Conservation (phyloP, 2,797 vertebrate genomes). For the Betta splendens region DNA sequence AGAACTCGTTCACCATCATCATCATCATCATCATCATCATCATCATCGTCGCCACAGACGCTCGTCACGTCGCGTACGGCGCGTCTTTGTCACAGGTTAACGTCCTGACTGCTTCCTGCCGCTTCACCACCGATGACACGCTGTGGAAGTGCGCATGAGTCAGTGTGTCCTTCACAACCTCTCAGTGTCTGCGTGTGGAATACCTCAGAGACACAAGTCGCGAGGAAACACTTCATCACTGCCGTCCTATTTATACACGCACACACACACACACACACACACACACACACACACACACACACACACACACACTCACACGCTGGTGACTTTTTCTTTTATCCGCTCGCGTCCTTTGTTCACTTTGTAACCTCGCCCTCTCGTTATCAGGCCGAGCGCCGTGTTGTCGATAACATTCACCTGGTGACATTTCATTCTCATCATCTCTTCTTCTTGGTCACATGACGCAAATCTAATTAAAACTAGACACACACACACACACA, state of each 20-base stretch:
- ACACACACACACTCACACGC: constrained; percentile 6
- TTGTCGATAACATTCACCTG: constrained; percentile 54
- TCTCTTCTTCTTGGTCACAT: constrained; percentile 55
- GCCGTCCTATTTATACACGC: constrained; percentile 61
- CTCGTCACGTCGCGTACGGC: neutral
- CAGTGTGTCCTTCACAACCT: constrained; percentile 42
- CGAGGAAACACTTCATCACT: constrained; percentile 61
- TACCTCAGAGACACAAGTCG: constrained; percentile 58
- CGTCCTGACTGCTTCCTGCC: constrained; percentile 29
- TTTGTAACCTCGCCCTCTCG: neutral
- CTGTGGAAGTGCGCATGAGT: constrained; percentile 14
- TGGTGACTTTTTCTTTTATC: constrained; percentile 15
- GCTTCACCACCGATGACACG: constrained; percentile 30
- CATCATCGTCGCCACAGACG: too few relatives aligned
- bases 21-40: too few relatives aligned
- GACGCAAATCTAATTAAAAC: constrained; percentile 53
- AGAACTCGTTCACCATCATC: too few relatives aligned
- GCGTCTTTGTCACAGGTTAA: constrained; percentile 21
- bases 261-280: constrained; percentile 10
- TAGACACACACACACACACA: constrained; percentile 24
- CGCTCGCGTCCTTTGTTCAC: constrained; percentile 1
- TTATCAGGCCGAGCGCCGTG: constrained; percentile 27
- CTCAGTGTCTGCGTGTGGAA: constrained; percentile 26
- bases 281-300: constrained; percentile 34
- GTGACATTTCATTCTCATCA: constrained; percentile 62